Base-by-base conservation (phyloP, 2,888 invertebrate genomes). In the Iselma pallidipennis region DNA sequence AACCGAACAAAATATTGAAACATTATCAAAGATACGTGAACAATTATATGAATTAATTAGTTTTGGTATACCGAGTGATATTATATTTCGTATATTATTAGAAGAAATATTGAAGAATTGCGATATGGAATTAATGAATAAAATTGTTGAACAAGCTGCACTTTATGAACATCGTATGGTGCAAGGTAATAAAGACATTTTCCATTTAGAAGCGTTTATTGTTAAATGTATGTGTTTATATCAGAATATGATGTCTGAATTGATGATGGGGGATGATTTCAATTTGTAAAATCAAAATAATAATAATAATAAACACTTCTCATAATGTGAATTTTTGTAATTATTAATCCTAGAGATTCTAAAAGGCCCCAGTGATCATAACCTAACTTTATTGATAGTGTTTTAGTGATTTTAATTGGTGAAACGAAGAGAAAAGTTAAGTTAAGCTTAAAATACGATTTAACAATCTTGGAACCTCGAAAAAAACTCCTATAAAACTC, bases 181-280 rank as follows among this genome's bases (percentile, higher is more conserved):
- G 74, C 87, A 90, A 57, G 98, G 98, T 16, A 94, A 92, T 73
- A 98, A 98, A 82, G 89, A 92, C 21, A 97, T 99, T 73, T 97
- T 96, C 76, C 98, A 99, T 80, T 84, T 99, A 55, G 99, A 99
- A 82, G 97, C 97, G 2, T 99, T 99, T 84, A 91, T 97, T 51
- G 96, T 96, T 0, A 92, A 93, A 73, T 98, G 98, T 80, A 98
- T 99, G 98, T 88, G 91, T 31, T 89, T 95, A 70, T 97, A 96
- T 79, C 94, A 95, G 76, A 89, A 91, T 73, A 96, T 92, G 79
- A 86, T 95, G 79, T 92, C 93, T 78, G 89, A 90, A 73, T 86
- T 87, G 21, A 77, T 90, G 69, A 86, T 84, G 57, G n/a, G n/a
- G n/a, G 88, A 83, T 74, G 85, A 83, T 52, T 85, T 85, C 10